phyloP scores from a whole-genome alignment of 1,140 invertebrate genomes.

The Chironomus tepperi region DNA sequence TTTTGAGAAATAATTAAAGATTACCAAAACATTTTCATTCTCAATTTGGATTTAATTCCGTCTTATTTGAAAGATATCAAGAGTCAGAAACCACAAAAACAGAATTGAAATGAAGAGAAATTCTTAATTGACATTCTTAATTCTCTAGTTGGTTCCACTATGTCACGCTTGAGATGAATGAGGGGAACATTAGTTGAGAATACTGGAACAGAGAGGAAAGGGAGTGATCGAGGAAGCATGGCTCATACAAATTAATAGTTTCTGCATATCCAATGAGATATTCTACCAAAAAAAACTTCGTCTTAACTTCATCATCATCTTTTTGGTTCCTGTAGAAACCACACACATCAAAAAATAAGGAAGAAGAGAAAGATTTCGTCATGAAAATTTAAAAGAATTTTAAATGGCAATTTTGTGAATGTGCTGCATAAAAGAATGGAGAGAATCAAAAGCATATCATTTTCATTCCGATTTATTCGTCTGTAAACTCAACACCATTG shows the following conservation, averaged over 20 bases:
- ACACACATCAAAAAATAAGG: too few species aligned
- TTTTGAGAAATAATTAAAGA: constrained; percentile 12
- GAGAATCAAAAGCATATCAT: constrained; percentile 13
- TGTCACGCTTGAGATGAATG: constrained; percentile 17
- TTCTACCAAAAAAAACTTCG: not conserved
- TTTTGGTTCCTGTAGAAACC: not conserved
- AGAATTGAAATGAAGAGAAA: not conserved
- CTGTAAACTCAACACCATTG: not conserved
- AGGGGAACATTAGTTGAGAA: not conserved
- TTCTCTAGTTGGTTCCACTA: not conserved
- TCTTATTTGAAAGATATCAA: not conserved
- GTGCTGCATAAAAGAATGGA: too few species aligned
- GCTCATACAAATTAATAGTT: constrained; percentile 21
- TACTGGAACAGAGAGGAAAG: not conserved
- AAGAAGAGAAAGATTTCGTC: not conserved
- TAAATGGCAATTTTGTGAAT: not conserved
- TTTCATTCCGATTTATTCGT: not conserved
- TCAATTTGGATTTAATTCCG: not conserved
- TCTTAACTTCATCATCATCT: not conserved
- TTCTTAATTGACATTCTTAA: constrained; percentile 9
- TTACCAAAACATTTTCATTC: constrained; percentile 18
- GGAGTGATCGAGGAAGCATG: not conserved
- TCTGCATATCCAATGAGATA: constrained; percentile 18
- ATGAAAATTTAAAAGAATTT: not conserved
- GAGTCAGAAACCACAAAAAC: not conserved